These are phyloP conservation scores for Caligus rogercresseyi DNA, from an alignment of 1,140 invertebrate species.

Conservation along the genomic window DNA sequence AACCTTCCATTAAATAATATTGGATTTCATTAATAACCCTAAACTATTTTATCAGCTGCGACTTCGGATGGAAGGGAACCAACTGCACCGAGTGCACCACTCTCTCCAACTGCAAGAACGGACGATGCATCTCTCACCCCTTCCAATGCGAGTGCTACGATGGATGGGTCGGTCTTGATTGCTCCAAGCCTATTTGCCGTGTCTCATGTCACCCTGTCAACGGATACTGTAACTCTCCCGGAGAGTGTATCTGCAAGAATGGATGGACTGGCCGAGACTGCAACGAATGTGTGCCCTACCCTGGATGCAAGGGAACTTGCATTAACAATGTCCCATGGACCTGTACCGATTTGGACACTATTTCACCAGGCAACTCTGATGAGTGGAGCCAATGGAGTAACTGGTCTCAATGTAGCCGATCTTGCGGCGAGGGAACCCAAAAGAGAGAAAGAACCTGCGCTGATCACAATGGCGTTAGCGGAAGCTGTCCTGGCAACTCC, in stretches of 20 bases:
- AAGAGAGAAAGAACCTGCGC: conserved; percentile 29
- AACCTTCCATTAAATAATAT: too few species aligned
- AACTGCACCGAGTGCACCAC: conserved; percentile 27
- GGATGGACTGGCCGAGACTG: conserved; percentile 35
- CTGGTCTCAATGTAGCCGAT: conserved; percentile 30
- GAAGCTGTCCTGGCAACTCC: conserved; percentile 27
- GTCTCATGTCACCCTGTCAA: conserved; percentile 27
- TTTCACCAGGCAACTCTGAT: not conserved
- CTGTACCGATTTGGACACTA: not conserved
- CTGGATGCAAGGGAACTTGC: not conserved
- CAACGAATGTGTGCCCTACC: conserved; percentile 30
- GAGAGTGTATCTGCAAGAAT: conserved; percentile 32
- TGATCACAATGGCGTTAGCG: conserved; percentile 28
- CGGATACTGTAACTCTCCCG: conserved; percentile 27
- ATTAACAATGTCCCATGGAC: not conserved
- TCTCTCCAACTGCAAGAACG: conserved; percentile 27
- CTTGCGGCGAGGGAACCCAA: conserved; percentile 42
- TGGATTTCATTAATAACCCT: too few species aligned
- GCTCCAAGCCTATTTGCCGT: conserved; percentile 32
- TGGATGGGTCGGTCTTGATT: conserved; percentile 34
- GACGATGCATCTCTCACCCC: conserved; percentile 27
- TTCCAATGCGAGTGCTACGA: conserved; percentile 33
- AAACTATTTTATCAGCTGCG: conserved; percentile 25
- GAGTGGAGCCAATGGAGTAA: conserved; percentile 25
- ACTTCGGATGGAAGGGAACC: conserved; percentile 27